Evolutionary conservation across 2,113 vertebrate species (phyloP), one percentile per base, ranked within the genome.

Genomic region (Aspiorhynchus laticeps): DNA sequence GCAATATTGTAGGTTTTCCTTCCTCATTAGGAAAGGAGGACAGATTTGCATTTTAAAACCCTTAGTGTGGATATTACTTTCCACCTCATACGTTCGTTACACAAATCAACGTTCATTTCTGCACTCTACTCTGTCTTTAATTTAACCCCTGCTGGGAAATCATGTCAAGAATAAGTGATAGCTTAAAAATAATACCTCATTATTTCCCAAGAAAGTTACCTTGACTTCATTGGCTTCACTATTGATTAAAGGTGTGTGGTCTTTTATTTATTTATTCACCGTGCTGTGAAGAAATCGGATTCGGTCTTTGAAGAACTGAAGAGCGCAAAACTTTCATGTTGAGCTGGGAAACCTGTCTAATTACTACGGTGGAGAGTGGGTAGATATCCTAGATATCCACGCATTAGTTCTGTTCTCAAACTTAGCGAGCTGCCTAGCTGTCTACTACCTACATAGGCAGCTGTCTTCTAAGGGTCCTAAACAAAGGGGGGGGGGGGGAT

Each of bases 181-280:
- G 26, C 24, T 56, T 31, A 38, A 67, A 77, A 87, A 89, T 77
- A 88, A 86, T 86, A 17, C 38, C 74, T 76, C 43, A 84, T 84
- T 65, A 80, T 79, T 76, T 67, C 41, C 76, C 59, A 46, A 19
- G 46, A 88, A 86, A 61, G 24, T 71, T 77, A 53, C 59, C 41
- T 65, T 36, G 65, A 21, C 59, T 71, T 85, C 46, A 63, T 14
- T 6, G 28, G 17, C 38, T 10, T 56, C 79, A 36, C 41, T 53
- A 84, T 89, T 24, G 86, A 89, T 87, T 84, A 51, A 59, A 43
- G 65, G 38, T 26, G 53, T 80, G 36, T 36, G 38, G 14, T 61
- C 14, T 19, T 79, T 81, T 75, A 12, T 28, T 76, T 80, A 75
- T 71, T 65, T 86, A 79, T 65, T 56, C 41, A 41, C n/a, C 3